phyloP scores from a whole-genome alignment of 1,140 invertebrate genomes.

The Drosophila quadrilineata region DNA sequence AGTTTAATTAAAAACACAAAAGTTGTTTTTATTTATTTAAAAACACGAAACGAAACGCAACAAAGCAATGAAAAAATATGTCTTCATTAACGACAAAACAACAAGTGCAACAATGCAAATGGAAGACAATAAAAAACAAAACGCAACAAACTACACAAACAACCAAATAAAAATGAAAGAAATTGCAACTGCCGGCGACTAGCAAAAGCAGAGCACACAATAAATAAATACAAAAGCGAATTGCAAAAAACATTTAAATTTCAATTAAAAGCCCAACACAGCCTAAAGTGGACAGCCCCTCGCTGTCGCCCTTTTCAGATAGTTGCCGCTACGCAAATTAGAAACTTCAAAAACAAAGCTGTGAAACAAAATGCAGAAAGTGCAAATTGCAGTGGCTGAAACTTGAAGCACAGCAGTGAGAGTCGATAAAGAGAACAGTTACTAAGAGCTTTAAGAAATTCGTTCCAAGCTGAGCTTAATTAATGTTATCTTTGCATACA shows the following conservation, averaged over 20 bases:
- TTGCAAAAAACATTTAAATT: constrained; percentile 78
- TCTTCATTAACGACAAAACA: constrained; percentile 73
- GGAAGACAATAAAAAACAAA: constrained; percentile 30
- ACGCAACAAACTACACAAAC: constrained; percentile 6
- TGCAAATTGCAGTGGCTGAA: constrained; percentile 25
- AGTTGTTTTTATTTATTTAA: constrained; percentile 79
- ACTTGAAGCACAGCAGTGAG: neutral
- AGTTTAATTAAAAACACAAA: constrained; percentile 80
- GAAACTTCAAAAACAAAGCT: constrained; percentile 53
- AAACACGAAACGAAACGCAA: constrained; percentile 20
- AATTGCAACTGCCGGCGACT: constrained; percentile 2
- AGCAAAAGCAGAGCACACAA: constrained; percentile 44
- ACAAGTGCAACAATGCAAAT: constrained; percentile 60
- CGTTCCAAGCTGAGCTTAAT: too few relatives aligned
- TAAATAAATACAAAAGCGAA: constrained; percentile 69
- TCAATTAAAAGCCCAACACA: constrained; percentile 61
- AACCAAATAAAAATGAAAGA: constrained; percentile 7
- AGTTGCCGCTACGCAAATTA: constrained; percentile 56
- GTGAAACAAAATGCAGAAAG: constrained; percentile 56
- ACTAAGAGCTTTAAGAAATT: too few relatives aligned
- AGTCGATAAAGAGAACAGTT: constrained; percentile 11
- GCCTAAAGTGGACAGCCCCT: constrained; percentile 59
- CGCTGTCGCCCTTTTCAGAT: neutral
- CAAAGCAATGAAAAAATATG: constrained; percentile 71
- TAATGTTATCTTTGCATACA: too few relatives aligned